Conservation (phyloP, 1,140 invertebrate species). For the Drosophila bipectinata region DNA sequence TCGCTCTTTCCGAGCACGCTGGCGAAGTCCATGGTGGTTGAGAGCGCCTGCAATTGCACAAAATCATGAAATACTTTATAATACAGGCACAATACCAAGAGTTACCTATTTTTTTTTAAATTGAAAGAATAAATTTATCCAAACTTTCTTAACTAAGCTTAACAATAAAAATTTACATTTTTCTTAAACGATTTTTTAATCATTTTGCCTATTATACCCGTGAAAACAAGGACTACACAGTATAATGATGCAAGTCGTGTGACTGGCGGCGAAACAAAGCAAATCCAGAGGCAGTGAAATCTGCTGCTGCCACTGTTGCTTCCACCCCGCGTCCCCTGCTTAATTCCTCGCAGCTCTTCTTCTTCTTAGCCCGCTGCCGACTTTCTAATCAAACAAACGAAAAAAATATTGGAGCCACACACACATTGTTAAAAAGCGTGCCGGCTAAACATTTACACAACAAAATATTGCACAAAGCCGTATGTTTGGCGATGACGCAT, state of each 20-base stretch:
- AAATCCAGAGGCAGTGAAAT: conserved; percentile 43
- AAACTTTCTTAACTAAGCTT: no score
- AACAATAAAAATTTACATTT: no score
- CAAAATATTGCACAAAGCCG: conserved; percentile 52
- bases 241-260: conserved; percentile 30
- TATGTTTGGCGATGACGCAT: conserved; percentile 67
- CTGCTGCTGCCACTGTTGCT: conserved; percentile 36
- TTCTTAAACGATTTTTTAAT: no score
- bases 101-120: no score
- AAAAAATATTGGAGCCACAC: conserved; percentile 5
- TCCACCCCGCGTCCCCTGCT: background rate
- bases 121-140: no score
- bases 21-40: conserved; percentile 71
- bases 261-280: conserved; percentile 37
- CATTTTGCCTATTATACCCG: background rate
- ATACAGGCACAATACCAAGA: no score
- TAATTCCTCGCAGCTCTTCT: conserved; percentile 10
- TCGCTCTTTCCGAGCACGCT: conserved; percentile 73
- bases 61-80: conserved; percentile 21
- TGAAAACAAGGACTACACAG: background rate
- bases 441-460: conserved; percentile 59
- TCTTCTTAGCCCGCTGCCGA: conserved; percentile 33
- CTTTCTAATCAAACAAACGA: conserved; percentile 77
- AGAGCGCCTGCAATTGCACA: conserved; percentile 41
- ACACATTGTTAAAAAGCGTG: conserved; percentile 23